Evolutionary conservation across 30 jellyfish, hydroid and myxozoan species (phyloP), one percentile per base, ranked within the genome.

Genomic region (Aurelia coerulea): DNA sequence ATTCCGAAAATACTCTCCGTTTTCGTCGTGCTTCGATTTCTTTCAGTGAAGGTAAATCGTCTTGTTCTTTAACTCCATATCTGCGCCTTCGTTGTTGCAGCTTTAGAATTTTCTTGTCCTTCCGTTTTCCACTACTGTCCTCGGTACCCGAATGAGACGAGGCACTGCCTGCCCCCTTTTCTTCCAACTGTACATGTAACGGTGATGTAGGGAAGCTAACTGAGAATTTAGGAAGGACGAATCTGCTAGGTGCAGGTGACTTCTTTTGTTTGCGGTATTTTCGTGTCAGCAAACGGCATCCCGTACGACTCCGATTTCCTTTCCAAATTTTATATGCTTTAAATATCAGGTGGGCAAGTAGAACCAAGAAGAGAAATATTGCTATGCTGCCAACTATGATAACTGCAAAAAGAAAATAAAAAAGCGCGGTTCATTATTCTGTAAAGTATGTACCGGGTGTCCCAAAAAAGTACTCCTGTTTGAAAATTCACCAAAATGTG

Each of bases 321-420:
- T 54, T 18, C 18, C 33, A 23, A 16, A 12, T 14, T 31, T 37
- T 70, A 59, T 60, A 75, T 12, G 14, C 53, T 75, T 56, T 53
- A 29, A 4, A 52, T 3, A 39, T n/a, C 13, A 73, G 70, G 16
- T 52, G 62, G 32, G 32, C 59, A 32, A 75, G 59, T 11, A 75
- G 19, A 14, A 29, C 65, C 16, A 75, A 16, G 39, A 75, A 56
- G 41, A 75, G 62, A 19, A 56, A 8, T 19, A 52, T 34, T 1
- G 86, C 59, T 0, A 75, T 31, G 65, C 86, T 16, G 59, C 86
- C 86, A 75, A 75, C 60, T 29, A 56, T 75, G 74, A 75, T 75
- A 32, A 75, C 86, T 75, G 59, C 39, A n/a, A n/a, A n/a, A 56
- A 75, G 33, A 35, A 17, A 29, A 75, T 14, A 2, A 12, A 11